Base-by-base conservation (phyloP, 2,797 vertebrate species). In the Onychomys leucogaster region DNA sequence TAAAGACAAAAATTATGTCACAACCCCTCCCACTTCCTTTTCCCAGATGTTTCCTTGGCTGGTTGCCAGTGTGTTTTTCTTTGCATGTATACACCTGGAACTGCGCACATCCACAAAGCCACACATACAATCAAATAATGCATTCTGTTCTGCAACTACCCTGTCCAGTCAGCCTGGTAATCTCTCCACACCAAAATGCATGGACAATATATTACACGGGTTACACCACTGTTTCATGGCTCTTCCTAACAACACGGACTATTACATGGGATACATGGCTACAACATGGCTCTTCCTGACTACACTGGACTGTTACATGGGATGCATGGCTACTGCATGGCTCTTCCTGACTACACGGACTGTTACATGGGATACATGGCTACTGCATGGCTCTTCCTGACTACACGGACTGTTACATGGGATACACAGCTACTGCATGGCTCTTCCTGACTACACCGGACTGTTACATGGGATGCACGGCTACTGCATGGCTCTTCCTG, bases 1-100 rank as follows among this genome's bases (percentile, higher is more conserved):
- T 77, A 93, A 95, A 92, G 90, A 94, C 0, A 90, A 49, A 91
- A 76, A 88, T 34, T 61, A 75, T 55, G 57, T 43, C 37, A 90
- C 82, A 37, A 19, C 16, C 41, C 43, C 49, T 52, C 83, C 61
- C 76, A 32, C 25, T 83, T 87, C n/a, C 41, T 46, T 81, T 90
- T 67, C 46, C 43, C 46, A 96, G 52, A 41, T 77, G 43, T 80
- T 93, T 73, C 69, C 59, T 43, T 2, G 6, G 17, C 32, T 52
- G 41, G n/a, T 52, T 57, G 61, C 43, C 43, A 49, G 29, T 17
- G 3, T 61, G 25, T 41, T 81, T 37, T 46, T 49, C 57, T 85
- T 13, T 29, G 59, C 13, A 16, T 3, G 14, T 65, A 34, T 10
- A 37, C 12, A n/a, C 46, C 29, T 41, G 12, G 7, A 92, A 49